Percentiles rank a stretch among this genome's conserved stretches.
Evolutionary conservation across 2,113 vertebrate genomes (phyloP).

Genomic region (Mirounga angustirostris): DNA sequence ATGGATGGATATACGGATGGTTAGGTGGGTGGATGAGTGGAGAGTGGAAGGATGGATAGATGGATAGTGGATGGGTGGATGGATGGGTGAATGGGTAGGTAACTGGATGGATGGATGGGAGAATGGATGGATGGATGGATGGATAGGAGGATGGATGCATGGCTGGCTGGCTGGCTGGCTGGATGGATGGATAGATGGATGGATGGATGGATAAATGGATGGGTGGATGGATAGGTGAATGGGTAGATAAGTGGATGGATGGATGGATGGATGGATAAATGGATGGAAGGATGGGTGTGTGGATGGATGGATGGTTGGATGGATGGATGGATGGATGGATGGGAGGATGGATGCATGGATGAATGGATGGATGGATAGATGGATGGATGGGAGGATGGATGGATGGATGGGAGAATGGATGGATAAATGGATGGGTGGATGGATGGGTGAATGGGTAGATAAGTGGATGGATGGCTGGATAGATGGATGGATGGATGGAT

Average conservation of each 20-base stretch:
- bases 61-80: background rate
- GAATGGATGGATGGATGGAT: background rate
- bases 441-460: fast-evolving
- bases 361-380: fast-evolving
- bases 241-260: fast-evolving
- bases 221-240: fast-evolving
- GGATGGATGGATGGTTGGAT: background rate
- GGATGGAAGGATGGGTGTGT: too few relatives aligned
- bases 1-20: fast-evolving
- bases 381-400: fast-evolving
- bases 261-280: fast-evolving
- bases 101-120: fast-evolving
- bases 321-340: background rate
- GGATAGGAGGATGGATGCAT: background rate
- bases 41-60: fast-evolving
- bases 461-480: too few relatives aligned
- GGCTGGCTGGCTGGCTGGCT: background rate
- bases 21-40: fast-evolving
- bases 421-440: fast-evolving
- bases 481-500: too few relatives aligned
- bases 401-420: fast-evolving
- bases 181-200: fast-evolving
- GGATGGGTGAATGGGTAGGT: fast-evolving
- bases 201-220: fast-evolving
- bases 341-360: fast-evolving